Conservation (phyloP, 2,113 vertebrate genomes). For the Rostratula benghalensis region DNA sequence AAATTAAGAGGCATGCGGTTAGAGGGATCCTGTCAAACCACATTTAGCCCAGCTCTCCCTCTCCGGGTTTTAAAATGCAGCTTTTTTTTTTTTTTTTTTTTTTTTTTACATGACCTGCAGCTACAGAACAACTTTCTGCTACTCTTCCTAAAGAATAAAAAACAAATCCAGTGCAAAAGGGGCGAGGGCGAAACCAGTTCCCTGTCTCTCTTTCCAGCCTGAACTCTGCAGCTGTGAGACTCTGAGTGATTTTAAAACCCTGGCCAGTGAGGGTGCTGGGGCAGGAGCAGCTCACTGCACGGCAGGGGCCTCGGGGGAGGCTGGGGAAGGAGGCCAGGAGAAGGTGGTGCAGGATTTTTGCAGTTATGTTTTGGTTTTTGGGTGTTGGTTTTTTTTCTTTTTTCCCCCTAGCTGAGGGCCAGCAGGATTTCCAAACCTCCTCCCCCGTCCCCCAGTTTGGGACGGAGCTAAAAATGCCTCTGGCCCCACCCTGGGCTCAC, state of each 20-base stretch:
- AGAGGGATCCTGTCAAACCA: conserved; percentile 49
- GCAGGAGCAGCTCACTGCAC: neutral
- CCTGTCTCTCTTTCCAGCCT: neutral
- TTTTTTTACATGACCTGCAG: conserved; percentile 27
- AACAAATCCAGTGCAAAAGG: neutral
- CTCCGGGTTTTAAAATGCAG: neutral
- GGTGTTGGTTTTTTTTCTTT: neutral
- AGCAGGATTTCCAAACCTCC: conserved; percentile 46
- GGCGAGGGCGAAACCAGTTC: neutral
- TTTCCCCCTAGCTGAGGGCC: neutral
- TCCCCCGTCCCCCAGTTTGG: neutral
- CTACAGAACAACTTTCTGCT: conserved; percentile 52
- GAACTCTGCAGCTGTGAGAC: neutral
- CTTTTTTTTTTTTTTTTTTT: neutral
- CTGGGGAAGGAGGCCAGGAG: neutral
- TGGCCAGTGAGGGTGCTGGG: neutral
- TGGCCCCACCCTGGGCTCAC: neutral
- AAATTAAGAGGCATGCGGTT: conserved; percentile 48
- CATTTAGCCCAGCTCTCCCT: conserved; percentile 22
- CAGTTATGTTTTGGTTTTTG: neutral
- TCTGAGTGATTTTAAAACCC: neutral
- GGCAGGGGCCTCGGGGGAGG: neutral
- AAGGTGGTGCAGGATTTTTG: neutral
- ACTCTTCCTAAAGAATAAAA: neutral
- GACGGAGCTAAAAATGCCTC: neutral